Percentiles rank a stretch among this genome's conserved stretches.
Evolutionary conservation across 2,113 vertebrate genomes (phyloP).

Genomic region (Lagopus leucura): DNA sequence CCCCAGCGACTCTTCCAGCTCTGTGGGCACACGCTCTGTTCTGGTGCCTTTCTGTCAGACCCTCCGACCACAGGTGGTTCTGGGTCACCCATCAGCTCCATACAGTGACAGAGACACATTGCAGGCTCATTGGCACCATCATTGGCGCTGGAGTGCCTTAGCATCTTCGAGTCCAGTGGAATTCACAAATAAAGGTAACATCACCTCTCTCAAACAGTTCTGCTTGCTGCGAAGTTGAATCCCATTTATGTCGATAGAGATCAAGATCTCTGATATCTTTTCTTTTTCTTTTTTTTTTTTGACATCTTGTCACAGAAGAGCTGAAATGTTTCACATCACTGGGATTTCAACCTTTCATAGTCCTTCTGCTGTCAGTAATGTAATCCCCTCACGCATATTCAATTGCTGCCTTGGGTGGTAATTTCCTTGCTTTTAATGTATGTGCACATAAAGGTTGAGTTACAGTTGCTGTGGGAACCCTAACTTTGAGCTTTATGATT

Average conservation of each 20-base stretch:
- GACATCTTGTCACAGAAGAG: neutral
- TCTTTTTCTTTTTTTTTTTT: neutral
- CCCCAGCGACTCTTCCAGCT: neutral
- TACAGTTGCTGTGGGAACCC: conserved; percentile 64
- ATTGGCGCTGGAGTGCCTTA: neutral
- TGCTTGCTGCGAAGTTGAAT: neutral
- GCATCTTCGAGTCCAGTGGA: neutral
- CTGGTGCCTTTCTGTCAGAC: neutral
- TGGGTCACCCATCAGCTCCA: neutral
- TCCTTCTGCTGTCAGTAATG: neutral
- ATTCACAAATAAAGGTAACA: neutral
- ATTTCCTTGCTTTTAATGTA: conserved; percentile 45
- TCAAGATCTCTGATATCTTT: neutral
- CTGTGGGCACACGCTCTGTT: neutral
- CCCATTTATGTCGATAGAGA: neutral
- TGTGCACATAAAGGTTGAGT: conserved; percentile 34
- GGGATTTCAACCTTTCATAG: neutral
- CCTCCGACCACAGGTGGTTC: neutral
- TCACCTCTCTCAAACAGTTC: neutral
- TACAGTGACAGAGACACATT: rapidly evolving
- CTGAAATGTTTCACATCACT: neutral
- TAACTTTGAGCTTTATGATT: conserved; percentile 47
- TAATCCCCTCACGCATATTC: neutral
- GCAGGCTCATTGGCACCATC: neutral
- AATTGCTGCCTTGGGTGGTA: neutral